Evolutionary conservation across 2,797 vertebrate genomes (phyloP).

Genomic region (Cossypha niveicapilla): DNA sequence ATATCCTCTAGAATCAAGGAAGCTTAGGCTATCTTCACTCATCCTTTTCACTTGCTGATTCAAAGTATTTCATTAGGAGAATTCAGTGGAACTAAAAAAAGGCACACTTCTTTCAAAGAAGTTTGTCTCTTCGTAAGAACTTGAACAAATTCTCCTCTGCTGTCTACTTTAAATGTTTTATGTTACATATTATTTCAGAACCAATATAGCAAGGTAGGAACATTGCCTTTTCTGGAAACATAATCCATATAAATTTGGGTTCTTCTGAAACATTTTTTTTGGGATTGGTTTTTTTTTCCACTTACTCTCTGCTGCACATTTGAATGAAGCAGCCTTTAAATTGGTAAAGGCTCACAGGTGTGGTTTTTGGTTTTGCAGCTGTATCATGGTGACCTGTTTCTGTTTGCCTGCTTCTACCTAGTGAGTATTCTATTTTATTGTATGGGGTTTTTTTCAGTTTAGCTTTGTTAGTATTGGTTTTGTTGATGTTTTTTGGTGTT

Average conservation of each 20-base stretch:
- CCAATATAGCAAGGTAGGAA: background rate
- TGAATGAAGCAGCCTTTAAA: background rate
- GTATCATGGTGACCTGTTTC: background rate
- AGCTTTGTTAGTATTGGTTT: background rate
- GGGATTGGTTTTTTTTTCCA: accelerated
- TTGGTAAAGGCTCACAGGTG: background rate
- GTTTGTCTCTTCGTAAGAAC: background rate
- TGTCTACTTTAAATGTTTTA: background rate
- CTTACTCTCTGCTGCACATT: accelerated
- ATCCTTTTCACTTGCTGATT: background rate
- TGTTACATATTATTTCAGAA: background rate
- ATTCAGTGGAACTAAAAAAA: background rate
- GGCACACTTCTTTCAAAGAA: background rate
- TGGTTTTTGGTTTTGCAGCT: background rate
- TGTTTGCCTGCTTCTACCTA: background rate
- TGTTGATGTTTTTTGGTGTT: background rate
- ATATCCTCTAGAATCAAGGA: background rate
- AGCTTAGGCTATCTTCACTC: background rate
- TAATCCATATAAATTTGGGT: background rate
- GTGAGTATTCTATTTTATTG: background rate
- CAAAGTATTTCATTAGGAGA: background rate
- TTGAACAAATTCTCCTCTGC: background rate
- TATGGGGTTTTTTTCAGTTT: background rate
- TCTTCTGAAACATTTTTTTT: background rate
- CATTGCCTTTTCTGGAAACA: background rate